Percentiles rank a stretch among this genome's conserved stretches.
phyloP scores from a whole-genome alignment of 2,888 invertebrate species.

The Conistra vaccinii region DNA sequence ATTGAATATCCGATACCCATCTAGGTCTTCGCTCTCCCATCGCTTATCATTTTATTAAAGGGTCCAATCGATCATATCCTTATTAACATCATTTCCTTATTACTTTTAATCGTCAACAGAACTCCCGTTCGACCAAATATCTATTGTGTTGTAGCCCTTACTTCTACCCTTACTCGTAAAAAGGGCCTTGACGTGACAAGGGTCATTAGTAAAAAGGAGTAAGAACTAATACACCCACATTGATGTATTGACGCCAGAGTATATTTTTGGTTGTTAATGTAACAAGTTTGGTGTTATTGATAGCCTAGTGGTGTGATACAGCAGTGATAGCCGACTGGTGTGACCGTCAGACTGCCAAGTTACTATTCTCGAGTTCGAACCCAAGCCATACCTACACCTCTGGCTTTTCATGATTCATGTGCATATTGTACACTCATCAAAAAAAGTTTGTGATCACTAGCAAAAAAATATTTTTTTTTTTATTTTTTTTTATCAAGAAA shows the following conservation, averaged over 20 bases:
- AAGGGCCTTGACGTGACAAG: constrained; percentile 50
- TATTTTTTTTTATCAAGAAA: too few relatives aligned
- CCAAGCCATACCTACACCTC: too few relatives aligned
- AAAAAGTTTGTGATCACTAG: too few relatives aligned
- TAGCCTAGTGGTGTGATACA: too few relatives aligned
- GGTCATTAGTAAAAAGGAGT: constrained; percentile 48
- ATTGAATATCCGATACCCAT: constrained; percentile 21
- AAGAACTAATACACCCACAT: constrained; percentile 52
- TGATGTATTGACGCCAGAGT: constrained; percentile 41
- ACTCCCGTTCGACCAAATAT: constrained; percentile 14
- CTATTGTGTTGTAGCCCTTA: constrained; percentile 29
- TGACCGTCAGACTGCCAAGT: too few relatives aligned
- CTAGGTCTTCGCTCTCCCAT: constrained; percentile 5
- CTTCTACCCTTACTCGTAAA: constrained; percentile 38
- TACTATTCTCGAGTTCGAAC: too few relatives aligned
- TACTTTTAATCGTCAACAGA: constrained; percentile 50
- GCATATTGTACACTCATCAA: too few relatives aligned
- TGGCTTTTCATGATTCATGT: too few relatives aligned
- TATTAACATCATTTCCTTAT: constrained; percentile 57
- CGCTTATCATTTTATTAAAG: constrained; percentile 37
- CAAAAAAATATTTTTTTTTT: too few relatives aligned
- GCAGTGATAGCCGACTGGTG: too few relatives aligned
- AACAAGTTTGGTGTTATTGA: constrained; percentile 7
- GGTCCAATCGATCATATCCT: constrained; percentile 55
- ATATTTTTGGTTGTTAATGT: constrained; percentile 17